Percentiles rank a stretch among this genome's conserved stretches.
Conservation (phyloP, 2,113 vertebrate species). For the Pholis gunnellus region DNA sequence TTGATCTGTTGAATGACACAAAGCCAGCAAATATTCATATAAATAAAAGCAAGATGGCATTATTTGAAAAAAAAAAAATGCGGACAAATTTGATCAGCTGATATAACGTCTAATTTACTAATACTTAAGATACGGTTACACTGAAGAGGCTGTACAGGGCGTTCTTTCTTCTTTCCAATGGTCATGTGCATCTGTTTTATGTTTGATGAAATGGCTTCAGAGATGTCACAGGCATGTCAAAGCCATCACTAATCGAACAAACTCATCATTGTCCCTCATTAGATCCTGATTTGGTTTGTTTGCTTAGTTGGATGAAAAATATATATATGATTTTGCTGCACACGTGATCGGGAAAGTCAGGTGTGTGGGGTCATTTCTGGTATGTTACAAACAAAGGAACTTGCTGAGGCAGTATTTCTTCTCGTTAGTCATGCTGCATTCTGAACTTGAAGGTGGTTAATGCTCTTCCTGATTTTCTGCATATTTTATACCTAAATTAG, state of each 20-base stretch:
- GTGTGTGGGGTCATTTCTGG: slow-evolving; percentile 25
- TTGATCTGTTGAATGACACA: slow-evolving; percentile 8
- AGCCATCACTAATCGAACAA: neutral
- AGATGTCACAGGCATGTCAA: slow-evolving; percentile 12
- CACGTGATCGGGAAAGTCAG: slow-evolving; percentile 33
- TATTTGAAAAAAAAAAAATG: slow-evolving; percentile 4
- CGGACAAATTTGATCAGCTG: neutral
- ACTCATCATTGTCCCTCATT: neutral
- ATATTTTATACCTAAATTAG: slow-evolving; percentile 64
- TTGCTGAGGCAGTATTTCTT: slow-evolving; percentile 2
- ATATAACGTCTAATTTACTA: slow-evolving; percentile 12
- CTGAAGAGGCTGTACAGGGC: neutral
- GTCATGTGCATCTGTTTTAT: slow-evolving; percentile 27
- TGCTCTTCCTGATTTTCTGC: slow-evolving; percentile 31
- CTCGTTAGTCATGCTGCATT: slow-evolving; percentile 42
- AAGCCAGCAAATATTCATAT: slow-evolving; percentile 23
- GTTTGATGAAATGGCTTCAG: slow-evolving; percentile 29
- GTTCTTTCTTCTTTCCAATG: neutral
- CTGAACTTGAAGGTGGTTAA: slow-evolving; percentile 21
- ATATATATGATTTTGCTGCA: neutral
- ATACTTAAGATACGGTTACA: no score
- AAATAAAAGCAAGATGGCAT: slow-evolving; percentile 15
- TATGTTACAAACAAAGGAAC: neutral
- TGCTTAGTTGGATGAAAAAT: neutral
- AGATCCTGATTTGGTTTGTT: neutral